These are phyloP conservation scores for Malurus leucopterus DNA, from an alignment of 2,797 vertebrate species.

Conservation along the genomic window DNA sequence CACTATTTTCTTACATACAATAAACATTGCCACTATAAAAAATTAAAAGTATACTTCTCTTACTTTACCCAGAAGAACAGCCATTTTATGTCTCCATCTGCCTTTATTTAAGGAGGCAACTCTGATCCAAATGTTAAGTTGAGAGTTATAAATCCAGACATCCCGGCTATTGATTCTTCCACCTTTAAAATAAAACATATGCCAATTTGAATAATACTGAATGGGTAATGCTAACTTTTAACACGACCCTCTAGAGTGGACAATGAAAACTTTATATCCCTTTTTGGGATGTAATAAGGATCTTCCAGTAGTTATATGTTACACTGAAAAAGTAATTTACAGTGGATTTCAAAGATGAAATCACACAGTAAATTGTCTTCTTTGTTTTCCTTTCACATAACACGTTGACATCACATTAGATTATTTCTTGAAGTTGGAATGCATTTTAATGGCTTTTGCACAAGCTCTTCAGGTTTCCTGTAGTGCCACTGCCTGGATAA, in stretches of 20 bases:
- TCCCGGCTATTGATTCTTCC: constrained; percentile 97
- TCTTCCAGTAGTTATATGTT: background rate
- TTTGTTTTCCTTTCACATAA: background rate
- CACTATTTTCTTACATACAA: background rate
- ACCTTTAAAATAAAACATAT: constrained; percentile 72
- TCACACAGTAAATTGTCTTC: background rate
- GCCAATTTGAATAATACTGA: background rate
- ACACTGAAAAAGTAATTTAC: background rate
- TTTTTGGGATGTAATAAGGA: background rate
- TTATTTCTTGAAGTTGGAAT: background rate
- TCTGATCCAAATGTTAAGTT: constrained; percentile 97
- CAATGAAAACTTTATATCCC: background rate
- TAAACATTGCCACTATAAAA: background rate
- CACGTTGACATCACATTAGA: background rate
- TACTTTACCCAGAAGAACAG: constrained; percentile 96
- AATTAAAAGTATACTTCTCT: constrained; percentile 54
- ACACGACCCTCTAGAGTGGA: background rate
- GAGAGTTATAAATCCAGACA: constrained; percentile 99
- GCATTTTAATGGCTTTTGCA: background rate
- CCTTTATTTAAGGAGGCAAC: constrained; percentile 98
- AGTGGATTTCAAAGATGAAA: background rate
- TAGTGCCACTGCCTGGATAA: background rate
- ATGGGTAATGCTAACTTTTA: background rate
- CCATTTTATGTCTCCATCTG: constrained; percentile 98
- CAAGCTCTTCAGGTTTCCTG: background rate